A percentile compares a stretch with the other conserved stretches of the same genome.
These are phyloP conservation scores for Timema cristinae DNA, from an alignment of 2,888 invertebrate species.

Conservation along the genomic window DNA sequence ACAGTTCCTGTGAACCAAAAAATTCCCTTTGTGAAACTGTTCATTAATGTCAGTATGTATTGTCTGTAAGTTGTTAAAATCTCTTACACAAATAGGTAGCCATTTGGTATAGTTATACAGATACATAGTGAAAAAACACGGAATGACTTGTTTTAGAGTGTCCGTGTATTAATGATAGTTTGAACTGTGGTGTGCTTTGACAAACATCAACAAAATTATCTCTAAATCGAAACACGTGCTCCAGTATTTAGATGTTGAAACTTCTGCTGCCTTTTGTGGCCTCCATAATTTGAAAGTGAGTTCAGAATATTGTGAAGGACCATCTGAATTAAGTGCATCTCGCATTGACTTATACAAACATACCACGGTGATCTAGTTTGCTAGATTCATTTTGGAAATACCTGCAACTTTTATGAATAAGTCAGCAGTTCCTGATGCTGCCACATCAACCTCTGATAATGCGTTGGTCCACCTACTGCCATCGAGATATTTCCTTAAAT, in stretches of 20 bases:
- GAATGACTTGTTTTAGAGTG: too few relatives aligned
- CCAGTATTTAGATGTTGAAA: not conserved
- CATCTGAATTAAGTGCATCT: not conserved
- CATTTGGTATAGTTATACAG: too few relatives aligned
- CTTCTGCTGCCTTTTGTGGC: not conserved
- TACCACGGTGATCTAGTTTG: not conserved
- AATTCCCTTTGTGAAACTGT: too few relatives aligned
- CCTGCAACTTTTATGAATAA: slow-evolving; percentile 2
- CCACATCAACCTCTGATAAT: slow-evolving; percentile 1
- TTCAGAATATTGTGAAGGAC: not conserved
- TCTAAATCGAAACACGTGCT: not conserved
- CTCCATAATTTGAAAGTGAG: not conserved
- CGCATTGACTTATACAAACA: not conserved
- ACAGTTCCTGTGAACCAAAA: too few relatives aligned
- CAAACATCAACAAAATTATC: not conserved
- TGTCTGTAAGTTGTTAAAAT: too few relatives aligned
- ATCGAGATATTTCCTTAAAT: not conserved
- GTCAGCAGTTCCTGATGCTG: not conserved
- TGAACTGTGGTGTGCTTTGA: not conserved
- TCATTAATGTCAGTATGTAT: too few relatives aligned
- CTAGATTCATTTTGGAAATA: not conserved
- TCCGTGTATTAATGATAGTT: not conserved
- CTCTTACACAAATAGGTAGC: too few relatives aligned
- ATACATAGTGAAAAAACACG: too few relatives aligned
- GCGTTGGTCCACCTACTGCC: not conserved